Conservation (phyloP, 2,888 invertebrate species). For the Pristionchus mayeri region DNA sequence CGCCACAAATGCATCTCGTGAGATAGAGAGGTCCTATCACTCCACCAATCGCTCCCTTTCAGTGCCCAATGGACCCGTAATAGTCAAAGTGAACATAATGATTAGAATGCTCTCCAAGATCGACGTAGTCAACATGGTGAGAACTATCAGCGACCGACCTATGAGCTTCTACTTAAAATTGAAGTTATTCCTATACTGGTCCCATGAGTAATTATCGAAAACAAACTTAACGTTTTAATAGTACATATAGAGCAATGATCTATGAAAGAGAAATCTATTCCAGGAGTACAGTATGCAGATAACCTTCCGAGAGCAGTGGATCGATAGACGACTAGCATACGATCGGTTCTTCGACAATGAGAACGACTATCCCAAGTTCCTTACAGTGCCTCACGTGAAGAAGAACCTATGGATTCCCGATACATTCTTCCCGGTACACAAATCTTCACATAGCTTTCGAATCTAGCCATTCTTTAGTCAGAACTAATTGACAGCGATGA, state of each 20-base stretch:
- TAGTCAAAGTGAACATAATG: slow-evolving; percentile 97
- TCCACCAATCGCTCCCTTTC: not conserved
- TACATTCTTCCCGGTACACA: slow-evolving; percentile 72
- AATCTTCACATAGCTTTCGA: not conserved
- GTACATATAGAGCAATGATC: no score
- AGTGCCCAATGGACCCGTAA: slow-evolving; percentile 85
- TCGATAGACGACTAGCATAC: slow-evolving; percentile 85
- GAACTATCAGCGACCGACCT: not conserved
- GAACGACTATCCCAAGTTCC: slow-evolving; percentile 70
- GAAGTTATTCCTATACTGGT: no score
- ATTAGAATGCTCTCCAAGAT: slow-evolving; percentile 97
- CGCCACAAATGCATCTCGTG: slow-evolving; percentile 64
- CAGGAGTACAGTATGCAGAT: slow-evolving; percentile 95
- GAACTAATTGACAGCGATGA: no score
- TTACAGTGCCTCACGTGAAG: slow-evolving; percentile 79
- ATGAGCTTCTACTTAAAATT: no score
- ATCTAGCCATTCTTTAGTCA: no score
- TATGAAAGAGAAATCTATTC: slow-evolving; percentile 42
- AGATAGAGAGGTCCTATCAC: not conserved
- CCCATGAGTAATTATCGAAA: no score
- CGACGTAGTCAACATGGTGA: slow-evolving; percentile 99
- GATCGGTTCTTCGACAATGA: slow-evolving; percentile 64
- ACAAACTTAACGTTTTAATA: no score
- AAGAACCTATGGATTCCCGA: slow-evolving; percentile 92
- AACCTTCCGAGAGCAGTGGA: slow-evolving; percentile 97